Conservation (phyloP, 2,888 invertebrate species). For the Stegophylla sp. region DNA sequence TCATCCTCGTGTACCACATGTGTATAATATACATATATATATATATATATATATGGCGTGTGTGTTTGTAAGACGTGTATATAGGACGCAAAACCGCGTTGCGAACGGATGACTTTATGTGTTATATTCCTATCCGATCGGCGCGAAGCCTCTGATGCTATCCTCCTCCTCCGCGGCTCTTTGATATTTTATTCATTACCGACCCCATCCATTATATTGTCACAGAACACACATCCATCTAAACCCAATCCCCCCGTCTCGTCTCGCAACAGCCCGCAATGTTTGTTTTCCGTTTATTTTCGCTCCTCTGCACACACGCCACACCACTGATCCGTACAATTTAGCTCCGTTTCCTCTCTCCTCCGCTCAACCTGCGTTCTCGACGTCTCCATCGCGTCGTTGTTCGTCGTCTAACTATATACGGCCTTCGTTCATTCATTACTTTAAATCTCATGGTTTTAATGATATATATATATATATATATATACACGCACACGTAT, state of each 20-base stretch:
- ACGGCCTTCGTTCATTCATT: not conserved
- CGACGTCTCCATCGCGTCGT: not conserved
- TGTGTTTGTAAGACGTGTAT: too few species aligned
- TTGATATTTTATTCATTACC: conserved; percentile 30
- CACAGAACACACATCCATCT: conserved; percentile 16
- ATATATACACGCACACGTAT: not conserved
- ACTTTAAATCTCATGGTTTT: not conserved
- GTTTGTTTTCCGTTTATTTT: conserved; percentile 37
- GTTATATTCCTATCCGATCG: not conserved
- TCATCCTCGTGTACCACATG: too few species aligned
- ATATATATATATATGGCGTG: too few species aligned
- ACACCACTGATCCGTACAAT: not conserved
- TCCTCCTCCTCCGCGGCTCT: not conserved
- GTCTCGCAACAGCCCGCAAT: not conserved
- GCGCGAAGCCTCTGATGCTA: not conserved
- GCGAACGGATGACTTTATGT: not conserved
- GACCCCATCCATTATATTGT: conserved; percentile 34
- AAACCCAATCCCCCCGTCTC: not conserved
- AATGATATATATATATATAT: not conserved
- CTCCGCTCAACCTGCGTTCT: not conserved
- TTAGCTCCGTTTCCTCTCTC: not conserved
- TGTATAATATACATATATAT: too few species aligned
- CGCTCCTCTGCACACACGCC: not conserved
- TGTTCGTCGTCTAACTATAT: too few species aligned
- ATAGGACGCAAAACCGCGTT: too few species aligned